Conservation (phyloP, 2,797 vertebrate genomes). For the Poeciliopsis gracilis region DNA sequence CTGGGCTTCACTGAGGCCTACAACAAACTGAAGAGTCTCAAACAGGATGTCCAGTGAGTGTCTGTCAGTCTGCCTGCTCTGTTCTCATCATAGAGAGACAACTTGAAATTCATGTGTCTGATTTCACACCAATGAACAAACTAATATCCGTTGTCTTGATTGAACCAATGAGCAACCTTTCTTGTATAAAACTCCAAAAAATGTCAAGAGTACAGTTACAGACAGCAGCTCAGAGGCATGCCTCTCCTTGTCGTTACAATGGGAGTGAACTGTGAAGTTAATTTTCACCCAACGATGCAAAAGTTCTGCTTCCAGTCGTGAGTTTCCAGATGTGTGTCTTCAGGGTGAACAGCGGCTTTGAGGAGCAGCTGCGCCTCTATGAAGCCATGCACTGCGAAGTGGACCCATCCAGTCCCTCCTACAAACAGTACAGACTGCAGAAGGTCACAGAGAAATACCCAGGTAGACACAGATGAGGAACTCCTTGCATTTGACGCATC, state of each 20-base stretch:
- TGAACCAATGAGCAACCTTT: neutral
- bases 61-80: neutral
- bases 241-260: neutral
- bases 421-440: slow-evolving; percentile 90
- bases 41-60: slow-evolving; percentile 85
- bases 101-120: neutral
- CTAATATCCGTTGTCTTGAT: no score
- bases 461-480: slow-evolving; percentile 70
- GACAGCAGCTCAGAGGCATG: neutral
- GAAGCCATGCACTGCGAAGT: slow-evolving; percentile 87
- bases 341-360: slow-evolving; percentile 91
- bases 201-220: neutral
- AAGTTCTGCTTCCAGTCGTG: neutral
- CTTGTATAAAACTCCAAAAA: neutral
- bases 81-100: neutral
- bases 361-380: slow-evolving; percentile 87
- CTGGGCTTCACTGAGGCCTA: slow-evolving; percentile 86
- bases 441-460: slow-evolving; percentile 86
- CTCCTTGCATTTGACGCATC: neutral
- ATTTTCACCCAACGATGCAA: neutral
- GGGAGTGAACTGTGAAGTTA: neutral
- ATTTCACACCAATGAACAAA: neutral
- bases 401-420: slow-evolving; percentile 81
- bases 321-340: slow-evolving; percentile 24
- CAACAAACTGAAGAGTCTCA: slow-evolving; percentile 77